phyloP scores from a whole-genome alignment of 2,113 vertebrate species.

The Menidia beryllina region DNA sequence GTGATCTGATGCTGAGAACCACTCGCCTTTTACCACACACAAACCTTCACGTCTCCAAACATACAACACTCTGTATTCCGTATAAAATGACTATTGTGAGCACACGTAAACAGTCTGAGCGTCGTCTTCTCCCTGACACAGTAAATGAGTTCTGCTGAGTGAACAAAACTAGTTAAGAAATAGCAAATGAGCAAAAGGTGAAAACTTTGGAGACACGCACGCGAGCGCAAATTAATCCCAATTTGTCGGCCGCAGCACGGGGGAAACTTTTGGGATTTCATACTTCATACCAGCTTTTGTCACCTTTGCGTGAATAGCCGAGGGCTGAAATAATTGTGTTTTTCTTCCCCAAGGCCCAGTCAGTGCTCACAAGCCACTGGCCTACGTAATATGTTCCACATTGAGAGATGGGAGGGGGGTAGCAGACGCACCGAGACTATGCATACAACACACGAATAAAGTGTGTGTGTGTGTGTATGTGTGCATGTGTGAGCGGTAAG shows the following conservation, averaged over 20 bases:
- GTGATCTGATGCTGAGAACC: constrained; percentile 49
- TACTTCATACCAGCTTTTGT: constrained; percentile 85
- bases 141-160: constrained; percentile 53
- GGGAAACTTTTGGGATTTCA: constrained; percentile 83
- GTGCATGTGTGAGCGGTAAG: constrained; percentile 9
- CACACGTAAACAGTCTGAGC: constrained; percentile 24
- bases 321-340: constrained; percentile 83
- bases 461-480: constrained; percentile 19
- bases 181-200: constrained; percentile 74
- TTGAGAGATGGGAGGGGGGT: constrained; percentile 19
- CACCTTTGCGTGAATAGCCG: constrained; percentile 81
- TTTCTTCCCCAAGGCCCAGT: constrained; percentile 77
- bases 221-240: constrained; percentile 81
- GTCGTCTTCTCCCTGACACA: constrained; percentile 19
- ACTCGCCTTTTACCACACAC: constrained; percentile 16
- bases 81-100: constrained; percentile 38
- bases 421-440: constrained; percentile 33
- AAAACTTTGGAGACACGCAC: constrained; percentile 77
- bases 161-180: constrained; percentile 67
- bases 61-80: constrained; percentile 29
- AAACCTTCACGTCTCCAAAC: constrained; percentile 25
- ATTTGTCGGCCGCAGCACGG: constrained; percentile 73
- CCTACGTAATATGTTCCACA: constrained; percentile 82
- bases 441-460: constrained; percentile 37
- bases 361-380: constrained; percentile 80